Evolutionary conservation across 2,113 vertebrate species (phyloP).

Genomic region (Gavia stellata): DNA sequence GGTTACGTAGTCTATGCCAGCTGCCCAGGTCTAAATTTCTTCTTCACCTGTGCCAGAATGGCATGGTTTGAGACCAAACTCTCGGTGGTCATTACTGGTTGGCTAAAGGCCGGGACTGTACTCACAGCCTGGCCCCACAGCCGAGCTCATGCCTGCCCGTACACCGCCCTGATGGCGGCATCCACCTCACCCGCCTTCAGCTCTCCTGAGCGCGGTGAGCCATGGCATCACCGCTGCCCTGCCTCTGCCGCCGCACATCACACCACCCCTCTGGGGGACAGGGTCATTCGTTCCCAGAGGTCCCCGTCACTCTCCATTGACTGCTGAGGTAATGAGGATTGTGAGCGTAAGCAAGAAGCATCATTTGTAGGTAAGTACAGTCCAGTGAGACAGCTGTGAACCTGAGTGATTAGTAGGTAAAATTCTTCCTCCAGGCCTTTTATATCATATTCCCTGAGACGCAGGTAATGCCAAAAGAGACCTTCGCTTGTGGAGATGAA

Average conservation of each 20-base stretch:
- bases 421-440: background rate
- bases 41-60: background rate
- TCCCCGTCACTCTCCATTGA: background rate
- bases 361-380: background rate
- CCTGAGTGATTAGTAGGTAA: background rate
- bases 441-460: background rate
- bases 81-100: accelerated
- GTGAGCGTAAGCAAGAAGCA: background rate
- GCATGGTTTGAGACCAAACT: background rate
- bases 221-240: background rate
- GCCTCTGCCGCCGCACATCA: background rate
- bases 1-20: accelerated
- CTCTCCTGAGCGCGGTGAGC: background rate
- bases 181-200: background rate
- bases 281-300: background rate
- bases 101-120: background rate
- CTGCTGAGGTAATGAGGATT: background rate
- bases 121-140: background rate
- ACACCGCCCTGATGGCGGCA: too few relatives aligned
- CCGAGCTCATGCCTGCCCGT: background rate
- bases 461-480: constrained; percentile 1
- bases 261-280: background rate
- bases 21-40: background rate
- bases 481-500: background rate
- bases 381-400: background rate